Base-by-base conservation (phyloP, 2,113 vertebrate genomes). In the Oophaga pumilio region DNA sequence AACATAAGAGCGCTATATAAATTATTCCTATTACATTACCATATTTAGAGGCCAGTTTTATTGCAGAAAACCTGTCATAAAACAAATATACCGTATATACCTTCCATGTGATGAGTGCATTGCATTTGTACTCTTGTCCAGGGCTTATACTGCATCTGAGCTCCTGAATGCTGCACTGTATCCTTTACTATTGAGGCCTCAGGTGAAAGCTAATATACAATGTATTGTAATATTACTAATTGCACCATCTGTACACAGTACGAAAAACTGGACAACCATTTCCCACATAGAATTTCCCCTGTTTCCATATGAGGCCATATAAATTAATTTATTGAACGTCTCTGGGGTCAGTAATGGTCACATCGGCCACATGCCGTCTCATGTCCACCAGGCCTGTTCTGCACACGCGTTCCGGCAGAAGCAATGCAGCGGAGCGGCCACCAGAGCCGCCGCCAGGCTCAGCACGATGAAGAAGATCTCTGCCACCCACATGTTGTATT, bases 401-500 rank as follows among this genome's bases (percentile, higher is more conserved):
- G 86, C 56, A 15, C 69, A 88, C 0, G 22, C 60, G 20, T 88
- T 88, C 43, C 90, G 90, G 90, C 90, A 91, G 84, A 90, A 89
- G 8, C 76, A 92, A 9, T 89, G 90, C 4, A 93, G 68, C 11
- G 89, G 49, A 59, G 8, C 0, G 0, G 89, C 83, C 86, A 90
- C 50, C 85, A 93, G 59, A 18, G 76, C 88, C 18, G 85, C 84
- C 20, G 78, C 0, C 0, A 52, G 53, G 81, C 62, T 60, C 73
- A 69, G 84, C 20, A 77, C 89, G 6, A 94, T 91, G 74, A 98
- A 93, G 77, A 91, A 53, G 0, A 97, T 0, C 0, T 95, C 92
- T 0, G 90, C 90, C 7, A 82, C 91, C 97, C 97, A 98, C 0
- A 94, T 74, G 4, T 89, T 90, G 0, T 89, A 85, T 1, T 50